A percentile compares a stretch with the other conserved stretches of the same genome.
phyloP scores from a whole-genome alignment of 2,113 vertebrate genomes.

The Rhinolophus ferrumequinum region DNA sequence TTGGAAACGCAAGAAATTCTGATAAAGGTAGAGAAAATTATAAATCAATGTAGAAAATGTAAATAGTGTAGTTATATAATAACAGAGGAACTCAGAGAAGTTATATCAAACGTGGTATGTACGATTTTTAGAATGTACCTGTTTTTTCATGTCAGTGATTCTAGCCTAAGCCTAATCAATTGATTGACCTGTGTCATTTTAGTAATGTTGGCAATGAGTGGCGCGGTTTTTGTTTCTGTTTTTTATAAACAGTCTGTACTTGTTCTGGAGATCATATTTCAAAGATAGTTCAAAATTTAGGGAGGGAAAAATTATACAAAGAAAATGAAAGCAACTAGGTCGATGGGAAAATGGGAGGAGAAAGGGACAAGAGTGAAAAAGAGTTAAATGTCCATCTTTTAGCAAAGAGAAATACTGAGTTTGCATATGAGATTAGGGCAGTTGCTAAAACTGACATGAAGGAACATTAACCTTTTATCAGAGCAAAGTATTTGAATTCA shows the following conservation, averaged over 20 bases:
- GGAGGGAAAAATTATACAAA: not conserved
- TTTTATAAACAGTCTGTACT: not conserved
- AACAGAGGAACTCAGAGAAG: not conserved
- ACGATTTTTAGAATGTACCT: not conserved
- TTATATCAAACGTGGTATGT: not conserved
- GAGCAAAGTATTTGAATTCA: not conserved
- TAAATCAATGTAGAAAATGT: not conserved
- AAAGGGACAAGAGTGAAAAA: not conserved
- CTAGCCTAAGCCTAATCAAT: not conserved
- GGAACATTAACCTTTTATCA: not conserved
- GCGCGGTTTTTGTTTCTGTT: not conserved
- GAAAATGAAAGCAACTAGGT: not conserved
- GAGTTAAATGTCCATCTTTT: not conserved
- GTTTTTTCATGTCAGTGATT: not conserved
- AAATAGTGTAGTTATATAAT: not conserved
- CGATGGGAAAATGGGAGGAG: not conserved
- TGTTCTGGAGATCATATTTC: not conserved
- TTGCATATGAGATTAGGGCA: not conserved
- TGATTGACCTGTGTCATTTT: not conserved
- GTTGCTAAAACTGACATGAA: not conserved
- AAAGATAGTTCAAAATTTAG: conserved; percentile 28
- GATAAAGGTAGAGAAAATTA: not conserved
- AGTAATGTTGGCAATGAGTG: not conserved
- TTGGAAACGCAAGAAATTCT: conserved; percentile 18
- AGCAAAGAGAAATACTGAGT: not conserved